Evolutionary conservation across 2,113 vertebrate species (phyloP).

Genomic region (Sapajus apella): DNA sequence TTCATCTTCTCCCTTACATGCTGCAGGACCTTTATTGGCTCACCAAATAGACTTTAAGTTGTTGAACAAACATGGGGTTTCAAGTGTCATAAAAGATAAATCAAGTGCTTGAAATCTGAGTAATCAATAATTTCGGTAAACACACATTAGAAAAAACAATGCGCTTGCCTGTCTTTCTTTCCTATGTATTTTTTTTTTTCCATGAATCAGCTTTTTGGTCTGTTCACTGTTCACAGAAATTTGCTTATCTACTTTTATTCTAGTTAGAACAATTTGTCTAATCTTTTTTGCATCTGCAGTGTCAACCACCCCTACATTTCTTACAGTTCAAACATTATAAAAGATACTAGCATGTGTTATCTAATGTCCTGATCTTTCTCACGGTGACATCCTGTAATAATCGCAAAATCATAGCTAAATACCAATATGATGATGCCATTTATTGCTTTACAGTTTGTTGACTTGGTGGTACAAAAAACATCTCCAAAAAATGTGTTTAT

Average conservation of each 20-base stretch:
- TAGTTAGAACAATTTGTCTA: conserved; percentile 42
- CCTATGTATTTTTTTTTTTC: not conserved
- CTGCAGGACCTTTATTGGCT: not conserved
- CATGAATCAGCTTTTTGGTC: not conserved
- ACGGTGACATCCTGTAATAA: conserved; percentile 64
- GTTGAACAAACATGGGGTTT: conserved; percentile 45
- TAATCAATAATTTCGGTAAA: not conserved
- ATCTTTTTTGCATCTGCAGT: conserved; percentile 59
- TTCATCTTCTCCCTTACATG: not conserved
- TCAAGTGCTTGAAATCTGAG: conserved; percentile 47
- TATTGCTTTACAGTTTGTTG: conserved; percentile 40
- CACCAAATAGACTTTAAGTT: conserved; percentile 29
- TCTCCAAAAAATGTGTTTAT: not conserved
- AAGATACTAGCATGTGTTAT: conserved; percentile 29
- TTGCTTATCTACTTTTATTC: conserved; percentile 49
- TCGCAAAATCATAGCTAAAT: conserved; percentile 49
- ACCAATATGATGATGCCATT: conserved; percentile 5
- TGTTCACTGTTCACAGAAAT: conserved; percentile 42
- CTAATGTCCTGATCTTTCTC: conserved; percentile 56
- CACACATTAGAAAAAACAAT: not conserved
- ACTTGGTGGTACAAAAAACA: not conserved
- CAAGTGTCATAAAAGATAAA: conserved; percentile 43
- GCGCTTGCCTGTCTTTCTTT: not conserved
- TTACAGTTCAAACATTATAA: conserved; percentile 52
- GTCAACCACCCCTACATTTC: conserved; percentile 39